Base-by-base conservation (phyloP, 2,797 vertebrate species). In the Microctenopoma lineatum region DNA sequence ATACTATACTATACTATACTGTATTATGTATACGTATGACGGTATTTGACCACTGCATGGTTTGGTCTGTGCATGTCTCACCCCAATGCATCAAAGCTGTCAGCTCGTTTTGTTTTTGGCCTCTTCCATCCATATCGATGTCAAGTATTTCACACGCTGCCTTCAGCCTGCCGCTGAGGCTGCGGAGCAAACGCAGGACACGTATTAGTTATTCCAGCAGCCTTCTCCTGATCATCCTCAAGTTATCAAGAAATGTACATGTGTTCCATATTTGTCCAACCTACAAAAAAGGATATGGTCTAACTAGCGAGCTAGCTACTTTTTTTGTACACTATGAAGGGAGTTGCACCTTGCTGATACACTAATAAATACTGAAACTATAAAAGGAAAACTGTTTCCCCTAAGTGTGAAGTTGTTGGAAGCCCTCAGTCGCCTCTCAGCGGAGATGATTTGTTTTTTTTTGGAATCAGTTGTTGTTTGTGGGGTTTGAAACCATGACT, bases 361-460 rank as follows among this genome's bases (percentile, higher is more conserved):
- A 36, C 4, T 51, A 4, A 55, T 29, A 32, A 32, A 34, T 26
- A 34, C 4, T 25, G 63, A 7, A 11, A 55, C 36, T 21, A 44
- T 32, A 12, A 51, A 10, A 38, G 36, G 0, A 38, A 60, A 27
- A 53, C 16, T 10, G 15, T 74, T 57, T 16, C 10, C 3, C 25
- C 5, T 32, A 32, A 32, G 29, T 32, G 29, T 32, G 5, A 32
- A 32, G 4, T 32, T 32, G 7, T 58, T 80, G 66, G 80, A 85
- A 84, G 75, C 79, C 61, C 76, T 87, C 62, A 11, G 66, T 70
- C 50, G 79, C 21, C 39, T 68, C 46, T 77, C 12, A 42, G 5
- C 15, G 39, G 4, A 74, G 69, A 70, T 66, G 0, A 41, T n/a
- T n/a, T n/a, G n/a, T n/a, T n/a, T n/a, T n/a, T n/a, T n/a, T n/a